Evolutionary conservation across 2,797 vertebrate genomes (phyloP), one percentile per base, ranked within the genome.

Genomic region (Antrozous pallidus): DNA sequence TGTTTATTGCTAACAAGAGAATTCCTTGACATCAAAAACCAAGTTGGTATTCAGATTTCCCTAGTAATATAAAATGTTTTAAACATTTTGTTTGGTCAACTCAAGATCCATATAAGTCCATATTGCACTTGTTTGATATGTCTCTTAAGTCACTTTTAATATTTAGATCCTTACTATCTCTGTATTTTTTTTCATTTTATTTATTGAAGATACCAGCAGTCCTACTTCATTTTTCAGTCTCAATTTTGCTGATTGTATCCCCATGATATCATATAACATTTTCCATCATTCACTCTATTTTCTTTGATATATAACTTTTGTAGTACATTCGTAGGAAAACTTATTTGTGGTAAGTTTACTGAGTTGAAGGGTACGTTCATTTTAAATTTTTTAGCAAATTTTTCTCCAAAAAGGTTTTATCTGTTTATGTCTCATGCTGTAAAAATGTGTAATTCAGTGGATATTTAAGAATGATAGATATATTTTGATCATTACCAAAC

Each of bases 341-440:
- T 69, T 79, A 54, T 85, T 89, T 74, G 18, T 8, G 45, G 31
- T 49, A 79, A 65, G 31, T 87, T 89, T 82, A 77, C 58, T 84
- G 83, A 88, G 6, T 77, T 85, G 42, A 79, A 81, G 45, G 8
- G 5, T 70, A 49, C 91, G 13, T 47, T 33, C 8, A 51, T 49
- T 82, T 70, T 74, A 85, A 80, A 82, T 93, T 63, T 56, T 70
- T 90, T 91, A 89, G 26, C n/a, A 88, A 2, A 3, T 42, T 86
- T 81, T 85, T 89, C 63, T 88, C 28, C 31, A 88, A n/a, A 33
- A 77, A 47, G 9, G n/a, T 78, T 92, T 51, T 74, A 14, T 51
- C 17, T 79, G 22, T 86, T 40, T 74, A 40, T 74, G 28, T 75
- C 10, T 90, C 45, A 38, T 79, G 45, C 36, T 69, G 0, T 69